phyloP scores from a whole-genome alignment of 2,797 vertebrate genomes.

The Arremon aurantiirostris region DNA sequence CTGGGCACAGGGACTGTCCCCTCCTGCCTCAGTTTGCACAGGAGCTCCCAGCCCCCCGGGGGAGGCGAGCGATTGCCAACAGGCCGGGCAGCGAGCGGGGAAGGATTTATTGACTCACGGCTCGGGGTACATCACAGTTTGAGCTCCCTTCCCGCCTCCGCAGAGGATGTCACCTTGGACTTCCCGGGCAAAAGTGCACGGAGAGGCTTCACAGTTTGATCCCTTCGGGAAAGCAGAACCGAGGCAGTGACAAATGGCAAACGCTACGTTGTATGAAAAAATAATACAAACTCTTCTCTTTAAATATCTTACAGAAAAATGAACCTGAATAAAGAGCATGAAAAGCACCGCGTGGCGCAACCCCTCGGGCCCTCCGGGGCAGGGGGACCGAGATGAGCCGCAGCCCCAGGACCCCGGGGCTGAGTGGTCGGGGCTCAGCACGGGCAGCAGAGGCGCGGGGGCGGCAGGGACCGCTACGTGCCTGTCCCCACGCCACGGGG shows the following conservation, averaged over 20 bases:
- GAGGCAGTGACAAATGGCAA: constrained; percentile 74
- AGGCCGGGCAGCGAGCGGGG: constrained; percentile 24
- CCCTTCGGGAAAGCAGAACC: constrained; percentile 74
- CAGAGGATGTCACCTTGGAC: constrained; percentile 36
- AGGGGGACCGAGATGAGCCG: background rate
- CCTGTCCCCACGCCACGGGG: background rate
- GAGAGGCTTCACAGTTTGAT: constrained; percentile 79
- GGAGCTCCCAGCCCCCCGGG: background rate
- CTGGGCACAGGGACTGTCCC: background rate
- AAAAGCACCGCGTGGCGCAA: constrained; percentile 12
- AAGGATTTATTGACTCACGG: constrained; percentile 67
- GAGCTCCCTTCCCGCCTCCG: constrained; percentile 39
- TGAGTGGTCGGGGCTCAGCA: background rate
- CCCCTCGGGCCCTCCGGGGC: background rate
- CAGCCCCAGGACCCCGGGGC: background rate
- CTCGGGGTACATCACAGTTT: constrained; percentile 55
- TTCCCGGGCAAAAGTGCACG: constrained; percentile 74
- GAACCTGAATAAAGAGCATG: constrained; percentile 71
- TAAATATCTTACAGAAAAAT: constrained; percentile 80
- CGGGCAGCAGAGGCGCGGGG: background rate
- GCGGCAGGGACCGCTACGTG: background rate
- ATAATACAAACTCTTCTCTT: constrained; percentile 81
- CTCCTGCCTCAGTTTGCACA: background rate
- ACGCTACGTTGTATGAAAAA: constrained; percentile 75
- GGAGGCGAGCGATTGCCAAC: constrained; percentile 25